Evolutionary conservation across 2,888 invertebrate genomes (phyloP).

Genomic region (Leptinotarsa juncta): DNA sequence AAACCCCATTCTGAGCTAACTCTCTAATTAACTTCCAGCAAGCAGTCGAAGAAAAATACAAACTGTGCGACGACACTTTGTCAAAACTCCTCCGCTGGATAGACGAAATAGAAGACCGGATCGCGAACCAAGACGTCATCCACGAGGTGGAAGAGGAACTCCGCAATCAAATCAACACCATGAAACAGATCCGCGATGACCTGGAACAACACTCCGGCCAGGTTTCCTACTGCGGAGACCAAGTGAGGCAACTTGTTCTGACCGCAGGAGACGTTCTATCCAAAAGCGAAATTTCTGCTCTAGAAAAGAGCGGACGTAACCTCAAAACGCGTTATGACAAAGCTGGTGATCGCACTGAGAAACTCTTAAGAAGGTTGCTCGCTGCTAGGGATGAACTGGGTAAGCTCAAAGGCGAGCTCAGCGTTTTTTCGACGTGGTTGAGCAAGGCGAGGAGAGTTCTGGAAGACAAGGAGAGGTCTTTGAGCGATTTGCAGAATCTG

Average conservation of each 20-base stretch:
- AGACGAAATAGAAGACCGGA: slow-evolving; percentile 82
- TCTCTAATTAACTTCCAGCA: slow-evolving; percentile 73
- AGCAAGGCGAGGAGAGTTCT: slow-evolving; percentile 81
- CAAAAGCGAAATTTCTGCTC: slow-evolving; percentile 87
- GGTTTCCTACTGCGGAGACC: slow-evolving; percentile 87
- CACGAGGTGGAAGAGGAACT: slow-evolving; percentile 89
- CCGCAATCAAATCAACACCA: slow-evolving; percentile 87
- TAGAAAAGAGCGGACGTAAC: slow-evolving; percentile 88
- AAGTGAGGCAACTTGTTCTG: slow-evolving; percentile 88
- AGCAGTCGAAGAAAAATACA: slow-evolving; percentile 95
- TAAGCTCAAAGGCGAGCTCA: slow-evolving; percentile 86
- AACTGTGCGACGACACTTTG: slow-evolving; percentile 88
- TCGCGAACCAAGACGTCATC: slow-evolving; percentile 87
- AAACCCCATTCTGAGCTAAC: slow-evolving; percentile 28
- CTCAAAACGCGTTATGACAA: slow-evolving; percentile 86
- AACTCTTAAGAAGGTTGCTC: slow-evolving; percentile 79
- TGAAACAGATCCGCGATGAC: slow-evolving; percentile 93
- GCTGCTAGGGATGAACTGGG: slow-evolving; percentile 89
- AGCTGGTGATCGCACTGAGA: slow-evolving; percentile 83
- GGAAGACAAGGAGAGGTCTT: slow-evolving; percentile 86
- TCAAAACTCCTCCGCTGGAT: slow-evolving; percentile 90
- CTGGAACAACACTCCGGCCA: slow-evolving; percentile 87
- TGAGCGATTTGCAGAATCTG: slow-evolving; percentile 81
- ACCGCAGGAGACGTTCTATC: slow-evolving; percentile 90
- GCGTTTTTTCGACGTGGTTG: slow-evolving; percentile 86